These are phyloP conservation scores for Cheilosia variabilis DNA, from an alignment of 2,888 invertebrate species.

Conservation along the genomic window DNA sequence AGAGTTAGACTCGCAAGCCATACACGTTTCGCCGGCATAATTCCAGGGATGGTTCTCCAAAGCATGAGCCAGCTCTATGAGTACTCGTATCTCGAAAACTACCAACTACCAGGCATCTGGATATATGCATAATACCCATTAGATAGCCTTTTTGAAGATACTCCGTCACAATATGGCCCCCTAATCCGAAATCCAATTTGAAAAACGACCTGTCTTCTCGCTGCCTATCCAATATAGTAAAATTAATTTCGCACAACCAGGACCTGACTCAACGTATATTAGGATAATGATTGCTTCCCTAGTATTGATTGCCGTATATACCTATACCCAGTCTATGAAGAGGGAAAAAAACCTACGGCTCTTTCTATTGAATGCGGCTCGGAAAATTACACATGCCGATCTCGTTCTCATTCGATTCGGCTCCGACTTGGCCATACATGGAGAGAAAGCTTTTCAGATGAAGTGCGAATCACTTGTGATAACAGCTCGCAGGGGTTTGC, in stretches of 20 bases:
- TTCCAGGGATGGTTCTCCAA: too few species aligned
- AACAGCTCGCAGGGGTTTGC: conserved; percentile 54
- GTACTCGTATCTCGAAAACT: too few species aligned
- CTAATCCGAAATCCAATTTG: too few species aligned
- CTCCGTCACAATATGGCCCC: too few species aligned
- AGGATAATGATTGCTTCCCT: conserved; percentile 8
- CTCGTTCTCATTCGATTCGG: conserved; percentile 15
- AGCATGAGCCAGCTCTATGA: too few species aligned
- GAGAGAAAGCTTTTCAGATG: conserved; percentile 31
- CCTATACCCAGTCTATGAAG: background rate
- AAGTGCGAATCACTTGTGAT: conserved; percentile 67
- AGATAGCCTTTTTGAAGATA: too few species aligned
- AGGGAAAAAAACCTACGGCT: background rate
- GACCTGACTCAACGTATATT: background rate
- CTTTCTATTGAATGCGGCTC: background rate
- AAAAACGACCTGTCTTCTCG: too few species aligned
- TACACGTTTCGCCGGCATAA: too few species aligned
- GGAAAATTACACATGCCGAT: conserved; percentile 52
- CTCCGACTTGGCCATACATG: background rate
- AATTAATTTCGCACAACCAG: conserved; percentile 17
- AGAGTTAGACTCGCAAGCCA: too few species aligned
- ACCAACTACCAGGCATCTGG: too few species aligned
- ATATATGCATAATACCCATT: too few species aligned
- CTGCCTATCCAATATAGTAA: background rate
- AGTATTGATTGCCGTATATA: conserved; percentile 10